Conservation (phyloP, 2,113 vertebrate species). For the Vombatus ursinus region DNA sequence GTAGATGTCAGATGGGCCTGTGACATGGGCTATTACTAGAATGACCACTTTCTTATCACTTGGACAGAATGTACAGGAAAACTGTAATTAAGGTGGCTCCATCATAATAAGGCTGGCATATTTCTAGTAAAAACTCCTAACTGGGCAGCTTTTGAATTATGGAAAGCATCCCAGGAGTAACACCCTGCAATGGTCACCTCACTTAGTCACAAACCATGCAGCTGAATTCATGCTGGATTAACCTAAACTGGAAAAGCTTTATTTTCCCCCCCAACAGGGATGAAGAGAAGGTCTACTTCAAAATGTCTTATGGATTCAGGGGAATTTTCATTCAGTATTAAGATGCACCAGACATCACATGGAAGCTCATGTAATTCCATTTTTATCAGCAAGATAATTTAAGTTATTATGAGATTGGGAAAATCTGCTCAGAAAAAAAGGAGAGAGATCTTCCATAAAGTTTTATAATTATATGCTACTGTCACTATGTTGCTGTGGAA, state of each 20-base stretch:
- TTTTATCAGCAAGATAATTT: neutral
- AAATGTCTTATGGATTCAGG: neutral
- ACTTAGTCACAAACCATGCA: neutral
- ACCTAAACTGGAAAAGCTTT: neutral
- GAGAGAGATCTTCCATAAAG: neutral
- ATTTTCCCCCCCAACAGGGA: neutral
- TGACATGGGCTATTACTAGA: neutral
- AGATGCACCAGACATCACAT: neutral
- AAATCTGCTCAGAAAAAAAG: neutral
- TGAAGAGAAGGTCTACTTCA: neutral
- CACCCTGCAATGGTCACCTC: neutral
- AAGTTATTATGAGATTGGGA: neutral
- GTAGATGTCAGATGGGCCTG: neutral
- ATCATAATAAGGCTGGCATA: neutral
- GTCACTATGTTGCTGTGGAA: neutral
- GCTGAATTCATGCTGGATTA: neutral
- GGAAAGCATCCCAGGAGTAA: neutral
- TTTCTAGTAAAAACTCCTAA: neutral
- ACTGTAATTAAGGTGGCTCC: neutral
- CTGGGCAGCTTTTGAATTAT: neutral
- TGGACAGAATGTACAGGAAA: neutral
- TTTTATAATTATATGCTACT: neutral
- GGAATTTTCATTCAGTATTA: neutral
- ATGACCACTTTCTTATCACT: neutral
- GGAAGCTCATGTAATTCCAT: neutral